A percentile compares a stretch with the other conserved stretches of the same genome.
These are phyloP conservation scores for Folsomia manolachei DNA, from an alignment of 2,888 invertebrate genomes.

Conservation along the genomic window DNA sequence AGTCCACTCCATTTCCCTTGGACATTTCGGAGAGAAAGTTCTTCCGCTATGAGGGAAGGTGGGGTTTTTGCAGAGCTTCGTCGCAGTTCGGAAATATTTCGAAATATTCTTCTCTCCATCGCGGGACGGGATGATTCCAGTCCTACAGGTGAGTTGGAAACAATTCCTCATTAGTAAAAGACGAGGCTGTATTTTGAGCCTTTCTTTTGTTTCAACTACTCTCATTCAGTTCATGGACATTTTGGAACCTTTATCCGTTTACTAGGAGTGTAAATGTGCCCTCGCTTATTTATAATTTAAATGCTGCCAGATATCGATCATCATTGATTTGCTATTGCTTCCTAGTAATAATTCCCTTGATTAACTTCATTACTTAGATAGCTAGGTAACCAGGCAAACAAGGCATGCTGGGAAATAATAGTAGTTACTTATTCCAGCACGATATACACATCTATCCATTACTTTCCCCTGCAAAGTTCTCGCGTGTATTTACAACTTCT, in stretches of 20 bases:
- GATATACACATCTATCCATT: too few species aligned
- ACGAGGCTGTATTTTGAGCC: too few species aligned
- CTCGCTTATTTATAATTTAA: background rate
- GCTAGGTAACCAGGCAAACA: too few species aligned
- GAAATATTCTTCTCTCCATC: constrained; percentile 54
- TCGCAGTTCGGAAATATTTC: constrained; percentile 55
- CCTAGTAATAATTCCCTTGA: background rate
- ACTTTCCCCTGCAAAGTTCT: too few species aligned
- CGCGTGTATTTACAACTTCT: background rate
- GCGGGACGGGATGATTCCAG: constrained; percentile 53
- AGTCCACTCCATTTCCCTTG: constrained; percentile 52
- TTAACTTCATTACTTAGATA: background rate
- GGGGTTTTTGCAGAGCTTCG: constrained; percentile 55
- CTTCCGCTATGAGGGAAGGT: constrained; percentile 51
- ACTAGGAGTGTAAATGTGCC: too few species aligned
- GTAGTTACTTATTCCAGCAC: too few species aligned
- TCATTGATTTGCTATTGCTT: background rate
- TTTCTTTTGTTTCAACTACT: too few species aligned
- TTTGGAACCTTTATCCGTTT: too few species aligned
- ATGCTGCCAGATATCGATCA: background rate
- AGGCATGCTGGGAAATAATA: too few species aligned
- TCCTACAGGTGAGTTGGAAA: constrained; percentile 50
- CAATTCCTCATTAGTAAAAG: background rate
- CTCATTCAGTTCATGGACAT: too few species aligned
- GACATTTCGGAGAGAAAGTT: constrained; percentile 50